Conservation (phyloP, 2,113 vertebrate genomes). For the Stegastes partitus region DNA sequence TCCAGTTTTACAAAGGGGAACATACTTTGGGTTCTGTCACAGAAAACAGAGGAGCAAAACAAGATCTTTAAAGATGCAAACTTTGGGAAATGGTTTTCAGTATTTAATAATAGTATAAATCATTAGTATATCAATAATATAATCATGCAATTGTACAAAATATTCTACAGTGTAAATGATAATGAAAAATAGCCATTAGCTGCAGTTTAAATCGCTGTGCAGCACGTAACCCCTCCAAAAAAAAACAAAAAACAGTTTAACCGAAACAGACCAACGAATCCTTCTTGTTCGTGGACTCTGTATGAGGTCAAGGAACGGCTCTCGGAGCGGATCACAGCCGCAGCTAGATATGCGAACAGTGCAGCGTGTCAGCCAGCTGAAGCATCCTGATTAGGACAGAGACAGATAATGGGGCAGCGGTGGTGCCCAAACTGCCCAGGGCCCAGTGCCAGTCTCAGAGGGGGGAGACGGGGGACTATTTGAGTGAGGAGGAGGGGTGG, state of each 20-base stretch:
- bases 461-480: not conserved
- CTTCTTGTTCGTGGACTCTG: not conserved
- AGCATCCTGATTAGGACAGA: slow-evolving; percentile 57
- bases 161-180: no score
- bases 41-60: no score
- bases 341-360: slow-evolving; percentile 29
- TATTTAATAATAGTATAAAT: no score
- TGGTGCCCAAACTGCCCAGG: slow-evolving; percentile 69
- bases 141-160: no score
- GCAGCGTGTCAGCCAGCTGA: slow-evolving; percentile 46
- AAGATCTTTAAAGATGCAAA: no score
- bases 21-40: no score
- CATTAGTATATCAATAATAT: no score
- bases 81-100: no score
- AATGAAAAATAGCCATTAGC: not conserved
- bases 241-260: not conserved
- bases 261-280: not conserved
- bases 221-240: not conserved
- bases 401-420: slow-evolving; percentile 57
- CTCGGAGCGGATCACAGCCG: slow-evolving; percentile 18
- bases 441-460: slow-evolving; percentile 57
- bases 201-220: not conserved
- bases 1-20: no score
- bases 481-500: no score
- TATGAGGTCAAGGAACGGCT: slow-evolving; percentile 24